These are phyloP conservation scores for Seladonia tumulorum DNA, from an alignment of 2,888 invertebrate species.

Conservation along the genomic window DNA sequence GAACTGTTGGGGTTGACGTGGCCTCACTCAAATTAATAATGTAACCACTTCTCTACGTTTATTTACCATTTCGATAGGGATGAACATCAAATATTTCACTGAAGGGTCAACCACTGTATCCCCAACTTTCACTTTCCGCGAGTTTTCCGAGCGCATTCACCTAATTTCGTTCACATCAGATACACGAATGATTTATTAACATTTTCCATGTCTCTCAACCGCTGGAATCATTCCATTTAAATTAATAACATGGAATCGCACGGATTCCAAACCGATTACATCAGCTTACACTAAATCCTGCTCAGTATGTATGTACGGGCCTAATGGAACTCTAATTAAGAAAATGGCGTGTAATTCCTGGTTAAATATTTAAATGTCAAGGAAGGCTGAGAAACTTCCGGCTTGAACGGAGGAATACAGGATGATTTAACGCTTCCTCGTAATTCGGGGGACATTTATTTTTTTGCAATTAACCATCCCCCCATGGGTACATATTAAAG, in stretches of 20 bases:
- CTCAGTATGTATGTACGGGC: neutral
- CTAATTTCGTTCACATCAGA: neutral
- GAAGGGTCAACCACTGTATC: neutral
- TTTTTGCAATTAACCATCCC: constrained; percentile 1
- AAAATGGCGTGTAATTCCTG: neutral
- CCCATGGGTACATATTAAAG: neutral
- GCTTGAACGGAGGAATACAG: no score
- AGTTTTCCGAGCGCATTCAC: neutral
- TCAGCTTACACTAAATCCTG: neutral
- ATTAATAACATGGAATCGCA: no score
- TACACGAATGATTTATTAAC: neutral
- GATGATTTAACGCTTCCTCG: neutral
- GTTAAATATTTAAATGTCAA: neutral
- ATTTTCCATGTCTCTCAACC: neutral
- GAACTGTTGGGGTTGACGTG: neutral
- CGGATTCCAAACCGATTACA: neutral
- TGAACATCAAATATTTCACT: neutral
- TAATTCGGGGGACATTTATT: neutral
- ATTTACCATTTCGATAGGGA: neutral
- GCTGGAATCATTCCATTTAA: neutral
- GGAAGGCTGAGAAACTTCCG: neutral
- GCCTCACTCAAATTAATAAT: neutral
- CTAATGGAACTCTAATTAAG: neutral
- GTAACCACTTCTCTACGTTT: neutral
- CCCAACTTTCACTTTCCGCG: neutral